Evolutionary conservation across 2,113 vertebrate genomes (phyloP), one percentile per base, ranked within the genome.

Genomic region (Albula goreensis): DNA sequence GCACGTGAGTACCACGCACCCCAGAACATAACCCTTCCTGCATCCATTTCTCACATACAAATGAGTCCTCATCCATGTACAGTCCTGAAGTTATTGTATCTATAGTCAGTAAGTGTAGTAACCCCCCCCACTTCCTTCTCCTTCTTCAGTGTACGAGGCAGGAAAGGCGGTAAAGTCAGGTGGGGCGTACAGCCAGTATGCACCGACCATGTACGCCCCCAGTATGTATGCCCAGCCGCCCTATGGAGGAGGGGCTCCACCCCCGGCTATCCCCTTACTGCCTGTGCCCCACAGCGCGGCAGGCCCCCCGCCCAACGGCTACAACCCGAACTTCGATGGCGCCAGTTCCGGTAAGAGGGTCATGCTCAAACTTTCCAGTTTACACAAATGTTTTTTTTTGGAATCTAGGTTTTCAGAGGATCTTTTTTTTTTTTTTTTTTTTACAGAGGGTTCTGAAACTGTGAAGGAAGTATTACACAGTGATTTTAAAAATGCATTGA

Each of bases 151-250:
- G 87, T 98, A 98, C 2, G 93, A 96, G 53, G 97, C 97, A 0
- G 97, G 97, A n/a, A 98, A 98, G 93, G 97, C 97, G 0, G 97
- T 96, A 79, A 98, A 97, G 84, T 92, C 96, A 0, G 96, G 96
- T 0, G 60, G 17, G 17, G 5, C 94, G 0, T 85, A 94, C 31
- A 96, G 94, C 86, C 93, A 97, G 5, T 97, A 97, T 22, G 95
- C 95, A 41, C 31, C 31, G 31, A 41, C 31, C 31, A 41, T 41
- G 31, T 41, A 41, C 12, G 60, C 3, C 60, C 10, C 60, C 12
- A 19, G 10, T 63, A 87, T 95, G 90, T 97, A 97, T 0, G 93
- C 91, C 53, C 95, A 97, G 91, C 95, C 96, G 0, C 86, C 89
- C 0, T 95, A 93, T 52, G 52, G 79, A 60, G 92, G 89, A 60